A percentile compares a stretch with the other conserved stretches of the same genome.
Evolutionary conservation across 2,888 invertebrate genomes (phyloP).

Genomic region (Tinea semifulvella): DNA sequence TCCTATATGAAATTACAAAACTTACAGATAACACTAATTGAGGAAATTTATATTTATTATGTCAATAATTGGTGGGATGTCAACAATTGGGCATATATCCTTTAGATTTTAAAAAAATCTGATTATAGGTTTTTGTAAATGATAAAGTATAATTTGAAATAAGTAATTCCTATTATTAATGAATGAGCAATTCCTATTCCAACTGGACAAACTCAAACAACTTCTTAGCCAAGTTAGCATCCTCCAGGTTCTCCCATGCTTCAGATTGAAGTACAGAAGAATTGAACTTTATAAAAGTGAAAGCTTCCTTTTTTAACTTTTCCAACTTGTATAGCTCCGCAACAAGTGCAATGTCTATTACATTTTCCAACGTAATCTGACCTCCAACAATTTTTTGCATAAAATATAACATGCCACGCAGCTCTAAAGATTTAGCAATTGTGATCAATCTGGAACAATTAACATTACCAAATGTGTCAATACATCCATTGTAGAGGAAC

Average conservation of each 20-base stretch:
- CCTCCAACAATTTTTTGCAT: conserved; percentile 31
- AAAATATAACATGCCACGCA: conserved; percentile 31
- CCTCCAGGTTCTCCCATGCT: conserved; percentile 40
- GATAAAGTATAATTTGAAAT: no score
- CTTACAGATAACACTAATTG: no score
- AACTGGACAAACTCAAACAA: conserved; percentile 2
- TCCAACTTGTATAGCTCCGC: conserved; percentile 39
- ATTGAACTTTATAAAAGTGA: conserved; percentile 44
- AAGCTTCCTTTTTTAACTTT: conserved; percentile 26
- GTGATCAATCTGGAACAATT: conserved; percentile 35
- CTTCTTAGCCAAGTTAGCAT: conserved; percentile 30
- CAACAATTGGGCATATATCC: no score
- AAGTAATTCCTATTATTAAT: no score
- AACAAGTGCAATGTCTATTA: conserved; percentile 37
- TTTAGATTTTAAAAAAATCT: no score
- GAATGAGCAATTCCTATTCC: no score
- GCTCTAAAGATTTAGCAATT: conserved; percentile 35
- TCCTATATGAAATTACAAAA: no score
- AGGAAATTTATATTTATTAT: no score
- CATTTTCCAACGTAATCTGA: conserved; percentile 39
- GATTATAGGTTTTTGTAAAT: no score
- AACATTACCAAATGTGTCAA: conserved; percentile 32
- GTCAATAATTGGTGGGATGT: no score
- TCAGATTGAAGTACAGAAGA: conserved; percentile 29
- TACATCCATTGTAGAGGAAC: conserved; percentile 43